A percentile compares a stretch with the other conserved stretches of the same genome.
Conservation (phyloP, 2,113 vertebrate species). For the Oncorhynchus tshawytscha region DNA sequence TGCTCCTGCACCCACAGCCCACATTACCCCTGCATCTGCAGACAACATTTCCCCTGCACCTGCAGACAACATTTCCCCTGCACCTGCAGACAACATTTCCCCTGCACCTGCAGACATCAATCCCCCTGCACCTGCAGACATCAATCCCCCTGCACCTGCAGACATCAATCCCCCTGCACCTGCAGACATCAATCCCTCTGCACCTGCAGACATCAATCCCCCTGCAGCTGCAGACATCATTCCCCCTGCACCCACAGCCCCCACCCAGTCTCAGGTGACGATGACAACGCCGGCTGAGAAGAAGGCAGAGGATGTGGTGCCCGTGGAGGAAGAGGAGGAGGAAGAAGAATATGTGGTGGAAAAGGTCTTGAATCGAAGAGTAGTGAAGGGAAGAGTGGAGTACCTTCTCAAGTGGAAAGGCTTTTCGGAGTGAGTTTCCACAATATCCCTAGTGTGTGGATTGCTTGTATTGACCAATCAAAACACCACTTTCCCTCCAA, state of each 20-base stretch:
- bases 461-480: neutral
- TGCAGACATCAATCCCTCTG: no score
- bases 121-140: no score
- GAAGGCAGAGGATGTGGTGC: slow-evolving; percentile 88
- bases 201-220: no score
- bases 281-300: slow-evolving; percentile 74
- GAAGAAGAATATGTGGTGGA: slow-evolving; percentile 98
- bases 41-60: no score
- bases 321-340: slow-evolving; percentile 91
- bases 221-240: neutral
- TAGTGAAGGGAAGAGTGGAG: slow-evolving; percentile 94
- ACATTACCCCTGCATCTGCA: neutral
- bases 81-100: neutral
- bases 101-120: neutral
- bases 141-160: no score
- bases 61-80: neutral
- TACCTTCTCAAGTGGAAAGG: slow-evolving; percentile 99
- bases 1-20: slow-evolving; percentile 14
- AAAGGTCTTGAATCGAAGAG: slow-evolving; percentile 90
- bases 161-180: no score
- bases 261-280: slow-evolving; percentile 69
- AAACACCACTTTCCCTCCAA: neutral
- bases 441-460: no score
- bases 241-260: slow-evolving; percentile 6
- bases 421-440: slow-evolving; percentile 84